phyloP scores from a whole-genome alignment of 2,888 invertebrate genomes.

The Priocnemis perturbator region DNA sequence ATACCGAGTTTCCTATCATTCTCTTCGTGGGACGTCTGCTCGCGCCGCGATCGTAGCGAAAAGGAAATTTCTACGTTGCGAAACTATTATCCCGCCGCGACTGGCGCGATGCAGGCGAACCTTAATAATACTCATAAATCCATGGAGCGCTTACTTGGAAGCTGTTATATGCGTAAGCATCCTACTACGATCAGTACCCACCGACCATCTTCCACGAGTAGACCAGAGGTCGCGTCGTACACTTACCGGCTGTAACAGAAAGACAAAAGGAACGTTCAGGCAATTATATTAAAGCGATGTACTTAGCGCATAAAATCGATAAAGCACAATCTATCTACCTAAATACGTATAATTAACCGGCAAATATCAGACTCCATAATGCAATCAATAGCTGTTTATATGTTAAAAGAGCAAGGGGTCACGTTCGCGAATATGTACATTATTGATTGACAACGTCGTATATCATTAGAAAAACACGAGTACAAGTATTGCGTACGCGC shows the following conservation, averaged over 20 bases:
- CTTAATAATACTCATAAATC: conserved; percentile 20
- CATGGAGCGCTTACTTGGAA: conserved; percentile 32
- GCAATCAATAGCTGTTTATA: too few relatives aligned
- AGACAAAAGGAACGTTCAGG: conserved; percentile 23
- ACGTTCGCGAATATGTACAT: too few relatives aligned
- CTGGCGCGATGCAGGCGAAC: neutral
- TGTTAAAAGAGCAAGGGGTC: too few relatives aligned
- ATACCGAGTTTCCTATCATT: too few relatives aligned
- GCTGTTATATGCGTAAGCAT: conserved; percentile 27
- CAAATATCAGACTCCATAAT: too few relatives aligned
- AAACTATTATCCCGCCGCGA: conserved; percentile 5
- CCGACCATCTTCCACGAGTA: conserved; percentile 13
- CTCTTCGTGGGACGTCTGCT: too few relatives aligned
- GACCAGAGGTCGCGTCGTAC: conserved; percentile 14
- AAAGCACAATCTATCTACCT: neutral
- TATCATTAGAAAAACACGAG: neutral
- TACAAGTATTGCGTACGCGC: neutral
- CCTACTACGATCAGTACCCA: conserved; percentile 24
- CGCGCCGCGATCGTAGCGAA: too few relatives aligned
- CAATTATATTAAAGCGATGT: neutral
- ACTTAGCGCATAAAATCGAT: conserved; percentile 3
- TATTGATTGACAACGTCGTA: too few relatives aligned
- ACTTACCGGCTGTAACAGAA: conserved; percentile 72
- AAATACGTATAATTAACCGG: too few relatives aligned
- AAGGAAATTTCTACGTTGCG: neutral